A percentile compares a stretch with the other conserved stretches of the same genome.
These are phyloP conservation scores for Eurytoma adleriae DNA, from an alignment of 2,888 invertebrate species.

Conservation along the genomic window DNA sequence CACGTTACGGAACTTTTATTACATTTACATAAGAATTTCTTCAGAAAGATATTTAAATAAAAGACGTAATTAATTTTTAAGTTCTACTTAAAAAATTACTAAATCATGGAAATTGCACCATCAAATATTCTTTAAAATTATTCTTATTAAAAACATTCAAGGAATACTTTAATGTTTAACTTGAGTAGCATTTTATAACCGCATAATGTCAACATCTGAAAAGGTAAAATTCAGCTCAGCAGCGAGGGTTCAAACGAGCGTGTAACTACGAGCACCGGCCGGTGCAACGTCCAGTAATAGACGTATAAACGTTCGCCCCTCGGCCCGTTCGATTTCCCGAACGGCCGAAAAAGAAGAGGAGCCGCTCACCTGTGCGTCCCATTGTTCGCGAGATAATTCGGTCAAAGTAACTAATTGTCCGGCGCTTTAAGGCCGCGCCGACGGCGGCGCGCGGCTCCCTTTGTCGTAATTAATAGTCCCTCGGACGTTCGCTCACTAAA, in stretches of 20 bases:
- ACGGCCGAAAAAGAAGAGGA: neutral
- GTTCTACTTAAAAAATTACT: too few relatives aligned
- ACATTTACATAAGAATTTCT: too few relatives aligned
- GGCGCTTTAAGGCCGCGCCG: conserved; percentile 70
- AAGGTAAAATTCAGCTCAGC: neutral
- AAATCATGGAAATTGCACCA: too few relatives aligned
- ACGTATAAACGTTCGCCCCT: conserved; percentile 34
- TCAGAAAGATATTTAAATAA: too few relatives aligned
- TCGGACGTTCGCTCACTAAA: conserved; percentile 65
- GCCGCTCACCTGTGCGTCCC: conserved; percentile 64
- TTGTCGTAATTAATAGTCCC: conserved; percentile 76
- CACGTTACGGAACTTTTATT: too few relatives aligned
- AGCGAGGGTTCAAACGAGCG: conserved; percentile 10
- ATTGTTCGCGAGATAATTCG: conserved; percentile 75
- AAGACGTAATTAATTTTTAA: too few relatives aligned
- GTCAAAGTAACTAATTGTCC: conserved; percentile 76
- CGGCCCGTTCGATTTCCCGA: neutral
- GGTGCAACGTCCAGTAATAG: conserved; percentile 15
- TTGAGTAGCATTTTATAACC: too few relatives aligned
- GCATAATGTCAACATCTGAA: too few relatives aligned
- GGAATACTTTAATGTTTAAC: too few relatives aligned
- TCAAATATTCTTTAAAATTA: too few relatives aligned
- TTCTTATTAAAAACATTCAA: too few relatives aligned
- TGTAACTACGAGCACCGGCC: neutral
- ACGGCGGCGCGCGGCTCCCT: conserved; percentile 68